A percentile compares a stretch with the other conserved stretches of the same genome.
Conservation (phyloP, 2,113 vertebrate species). For the Periophthalmodon schlosseri region DNA sequence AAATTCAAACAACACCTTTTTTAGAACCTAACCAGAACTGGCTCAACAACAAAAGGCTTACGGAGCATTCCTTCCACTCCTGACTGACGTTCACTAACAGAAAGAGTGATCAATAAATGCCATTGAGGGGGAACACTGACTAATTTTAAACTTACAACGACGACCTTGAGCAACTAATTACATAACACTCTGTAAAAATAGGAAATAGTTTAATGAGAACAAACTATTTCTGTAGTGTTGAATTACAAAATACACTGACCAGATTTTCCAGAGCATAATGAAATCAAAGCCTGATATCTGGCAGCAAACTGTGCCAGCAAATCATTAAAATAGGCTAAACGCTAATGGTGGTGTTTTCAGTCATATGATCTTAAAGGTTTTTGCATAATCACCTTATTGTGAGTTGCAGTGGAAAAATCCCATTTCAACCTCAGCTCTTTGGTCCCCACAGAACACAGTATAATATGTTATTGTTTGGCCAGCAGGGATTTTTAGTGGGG, state of each 20-base stretch:
- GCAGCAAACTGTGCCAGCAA: constrained; percentile 21
- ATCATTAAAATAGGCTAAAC: constrained; percentile 25
- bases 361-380: constrained; percentile 14
- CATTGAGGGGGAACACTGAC: constrained; percentile 22
- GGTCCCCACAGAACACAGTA: not conserved
- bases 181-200: not conserved
- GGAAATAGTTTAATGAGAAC: constrained; percentile 1
- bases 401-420: constrained; percentile 22
- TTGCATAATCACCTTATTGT: constrained; percentile 17
- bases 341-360: constrained; percentile 25
- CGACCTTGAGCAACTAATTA: constrained; percentile 1
- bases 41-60: constrained; percentile 1
- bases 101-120: constrained; percentile 42
- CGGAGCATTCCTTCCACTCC: constrained; percentile 15
- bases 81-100: constrained; percentile 32
- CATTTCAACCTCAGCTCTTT: constrained; percentile 23
- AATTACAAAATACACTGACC: not conserved
- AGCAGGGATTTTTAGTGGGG: constrained; percentile 4
- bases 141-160: constrained; percentile 17
- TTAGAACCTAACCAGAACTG: constrained; percentile 23
- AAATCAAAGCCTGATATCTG: constrained; percentile 14
- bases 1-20: constrained; percentile 31
- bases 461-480: constrained; percentile 29
- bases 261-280: not conserved
- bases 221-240: not conserved